These are phyloP conservation scores for Cataglyphis hispanica DNA, from an alignment of 1,140 invertebrate species.

Conservation along the genomic window DNA sequence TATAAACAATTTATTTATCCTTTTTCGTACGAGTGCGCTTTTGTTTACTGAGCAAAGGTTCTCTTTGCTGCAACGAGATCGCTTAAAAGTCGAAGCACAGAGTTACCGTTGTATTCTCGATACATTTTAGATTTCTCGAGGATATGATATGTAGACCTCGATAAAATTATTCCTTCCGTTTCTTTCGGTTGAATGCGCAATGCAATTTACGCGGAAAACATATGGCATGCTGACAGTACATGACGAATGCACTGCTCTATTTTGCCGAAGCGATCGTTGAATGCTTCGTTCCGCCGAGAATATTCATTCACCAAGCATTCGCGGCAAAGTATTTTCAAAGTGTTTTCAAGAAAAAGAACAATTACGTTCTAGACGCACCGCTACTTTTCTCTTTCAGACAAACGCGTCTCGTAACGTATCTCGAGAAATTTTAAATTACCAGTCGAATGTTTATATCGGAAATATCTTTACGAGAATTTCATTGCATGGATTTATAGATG, in stretches of 20 bases:
- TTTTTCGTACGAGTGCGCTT: not conserved
- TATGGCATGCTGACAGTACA: slow-evolving; percentile 13
- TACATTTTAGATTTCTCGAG: slow-evolving; percentile 4
- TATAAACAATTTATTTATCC: slow-evolving; percentile 21
- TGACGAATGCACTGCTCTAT: slow-evolving; percentile 31
- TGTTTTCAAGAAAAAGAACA: slow-evolving; percentile 57
- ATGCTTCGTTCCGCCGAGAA: not conserved
- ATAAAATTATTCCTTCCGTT: slow-evolving; percentile 19
- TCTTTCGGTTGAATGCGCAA: slow-evolving; percentile 8
- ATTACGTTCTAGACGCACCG: slow-evolving; percentile 22
- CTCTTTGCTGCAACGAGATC: not conserved
- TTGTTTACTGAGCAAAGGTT: too few species aligned
- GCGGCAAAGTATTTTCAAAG: slow-evolving; percentile 33
- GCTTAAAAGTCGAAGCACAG: not conserved
- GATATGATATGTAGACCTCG: not conserved
- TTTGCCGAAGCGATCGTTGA: slow-evolving; percentile 8
- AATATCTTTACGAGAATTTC: not conserved
- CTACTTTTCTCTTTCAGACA: not conserved
- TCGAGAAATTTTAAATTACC: slow-evolving; percentile 6
- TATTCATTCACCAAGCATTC: slow-evolving; percentile 37
- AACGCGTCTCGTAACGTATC: not conserved
- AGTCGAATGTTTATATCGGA: not conserved
- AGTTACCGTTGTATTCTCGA: not conserved
- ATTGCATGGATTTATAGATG: not conserved
- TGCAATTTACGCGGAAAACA: slow-evolving; percentile 43